phyloP scores from a whole-genome alignment of 2,113 vertebrate species.

The Lepus americanus region DNA sequence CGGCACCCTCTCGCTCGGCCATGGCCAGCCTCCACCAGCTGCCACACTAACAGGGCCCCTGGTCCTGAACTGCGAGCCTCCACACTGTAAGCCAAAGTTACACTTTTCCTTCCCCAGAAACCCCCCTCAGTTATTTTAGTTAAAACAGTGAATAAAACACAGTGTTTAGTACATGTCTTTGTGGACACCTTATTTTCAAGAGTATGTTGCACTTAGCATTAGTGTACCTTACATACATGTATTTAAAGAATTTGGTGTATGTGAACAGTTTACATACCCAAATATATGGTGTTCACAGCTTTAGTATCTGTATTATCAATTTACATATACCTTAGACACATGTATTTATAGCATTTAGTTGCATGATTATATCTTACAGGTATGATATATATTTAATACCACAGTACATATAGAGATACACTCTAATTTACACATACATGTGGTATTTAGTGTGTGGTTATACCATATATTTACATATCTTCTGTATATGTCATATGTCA shows the following conservation, averaged over 20 bases:
- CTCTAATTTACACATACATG: neutral
- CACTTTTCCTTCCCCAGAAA: too few relatives aligned
- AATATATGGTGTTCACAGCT: neutral
- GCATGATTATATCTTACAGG: neutral
- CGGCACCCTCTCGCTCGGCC: too few relatives aligned
- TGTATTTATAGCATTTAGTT: neutral
- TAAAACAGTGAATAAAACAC: too few relatives aligned
- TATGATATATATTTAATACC: too few relatives aligned
- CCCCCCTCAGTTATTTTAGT: too few relatives aligned
- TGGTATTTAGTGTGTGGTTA: neutral
- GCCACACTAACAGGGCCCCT: too few relatives aligned
- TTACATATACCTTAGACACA: neutral
- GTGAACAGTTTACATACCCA: neutral
- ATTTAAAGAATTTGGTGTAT: neutral
- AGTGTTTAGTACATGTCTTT: neutral
- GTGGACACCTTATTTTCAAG: neutral
- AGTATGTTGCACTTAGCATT: neutral
- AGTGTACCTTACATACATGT: neutral
- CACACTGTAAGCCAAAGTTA: too few relatives aligned
- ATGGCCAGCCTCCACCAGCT: too few relatives aligned
- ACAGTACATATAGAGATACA: neutral
- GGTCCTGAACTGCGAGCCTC: too few relatives aligned
- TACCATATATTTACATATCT: neutral
- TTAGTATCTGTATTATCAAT: neutral
- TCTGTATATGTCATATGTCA: too few relatives aligned